Evolutionary conservation across 2,888 invertebrate species (phyloP).

Genomic region (Zele albiditarsus): DNA sequence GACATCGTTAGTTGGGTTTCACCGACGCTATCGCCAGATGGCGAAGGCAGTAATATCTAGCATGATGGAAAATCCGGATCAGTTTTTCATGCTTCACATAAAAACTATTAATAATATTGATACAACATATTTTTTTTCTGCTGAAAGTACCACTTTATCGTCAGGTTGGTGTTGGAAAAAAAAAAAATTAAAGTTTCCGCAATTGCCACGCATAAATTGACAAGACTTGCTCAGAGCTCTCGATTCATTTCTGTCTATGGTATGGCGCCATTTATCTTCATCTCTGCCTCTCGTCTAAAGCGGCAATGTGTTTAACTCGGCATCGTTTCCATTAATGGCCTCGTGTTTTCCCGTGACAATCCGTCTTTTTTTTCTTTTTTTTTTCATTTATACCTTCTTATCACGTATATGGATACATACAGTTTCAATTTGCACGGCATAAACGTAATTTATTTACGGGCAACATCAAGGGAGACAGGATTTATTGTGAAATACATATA

Average conservation of each 20-base stretch:
- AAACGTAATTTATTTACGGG: not conserved
- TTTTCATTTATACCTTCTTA: not conserved
- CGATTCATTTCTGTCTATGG: slow-evolving; percentile 34
- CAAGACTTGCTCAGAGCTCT: not conserved
- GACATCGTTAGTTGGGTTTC: not conserved
- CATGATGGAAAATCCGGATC: not conserved
- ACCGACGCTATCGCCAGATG: not conserved
- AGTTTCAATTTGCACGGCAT: slow-evolving; percentile 1
- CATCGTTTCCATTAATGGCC: slow-evolving; percentile 34
- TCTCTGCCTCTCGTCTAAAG: slow-evolving; percentile 35
- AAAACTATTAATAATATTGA: not conserved
- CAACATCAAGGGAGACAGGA: not conserved
- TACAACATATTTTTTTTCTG: not conserved
- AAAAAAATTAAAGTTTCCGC: not conserved
- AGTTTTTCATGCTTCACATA: not conserved
- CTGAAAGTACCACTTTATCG: not conserved
- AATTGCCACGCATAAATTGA: slow-evolving; percentile 10
- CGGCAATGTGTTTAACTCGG: slow-evolving; percentile 22
- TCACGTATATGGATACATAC: slow-evolving; percentile 27
- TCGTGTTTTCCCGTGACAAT: slow-evolving; percentile 30
- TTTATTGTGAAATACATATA: slow-evolving; percentile 10
- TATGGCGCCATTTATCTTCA: slow-evolving; percentile 42
- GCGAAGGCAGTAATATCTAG: not conserved
- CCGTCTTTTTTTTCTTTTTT: slow-evolving; percentile 10
- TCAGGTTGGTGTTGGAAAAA: not conserved